These are phyloP conservation scores for Gastrophysa polygoni DNA, from an alignment of 2,888 invertebrate species.

Conservation along the genomic window DNA sequence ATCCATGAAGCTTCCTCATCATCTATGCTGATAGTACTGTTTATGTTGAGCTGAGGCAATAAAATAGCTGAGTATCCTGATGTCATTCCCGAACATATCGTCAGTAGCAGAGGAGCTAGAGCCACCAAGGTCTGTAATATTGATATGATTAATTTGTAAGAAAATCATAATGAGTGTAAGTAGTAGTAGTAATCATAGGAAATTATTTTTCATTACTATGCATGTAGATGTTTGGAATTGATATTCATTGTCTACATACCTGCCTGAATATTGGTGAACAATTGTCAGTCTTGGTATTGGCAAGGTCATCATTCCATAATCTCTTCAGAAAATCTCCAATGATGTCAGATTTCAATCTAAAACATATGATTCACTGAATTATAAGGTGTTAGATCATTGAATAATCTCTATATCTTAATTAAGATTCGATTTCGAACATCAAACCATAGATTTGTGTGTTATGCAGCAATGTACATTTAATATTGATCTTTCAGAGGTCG, in stretches of 20 bases:
- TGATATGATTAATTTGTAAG: background rate
- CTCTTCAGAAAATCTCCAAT: background rate
- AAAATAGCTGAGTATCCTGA: slow-evolving; percentile 70
- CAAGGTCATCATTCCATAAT: slow-evolving; percentile 5
- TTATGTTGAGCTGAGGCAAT: slow-evolving; percentile 64
- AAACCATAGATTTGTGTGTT: too few species aligned
- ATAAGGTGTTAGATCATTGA: too few species aligned
- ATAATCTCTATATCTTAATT: too few species aligned
- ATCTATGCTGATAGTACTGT: slow-evolving; percentile 59
- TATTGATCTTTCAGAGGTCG: too few species aligned
- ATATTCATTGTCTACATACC: slow-evolving; percentile 4
- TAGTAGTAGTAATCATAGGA: too few species aligned
- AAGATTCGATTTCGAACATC: too few species aligned
- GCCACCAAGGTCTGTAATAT: slow-evolving; percentile 63
- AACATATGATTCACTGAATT: too few species aligned
- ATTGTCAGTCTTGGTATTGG: background rate
- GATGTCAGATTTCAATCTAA: background rate
- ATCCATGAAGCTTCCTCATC: slow-evolving; percentile 66
- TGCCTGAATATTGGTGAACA: slow-evolving; percentile 8
- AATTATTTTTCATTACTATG: too few species aligned
- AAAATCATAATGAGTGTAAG: too few species aligned
- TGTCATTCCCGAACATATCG: slow-evolving; percentile 66
- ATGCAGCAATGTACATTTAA: too few species aligned
- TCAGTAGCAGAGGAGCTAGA: slow-evolving; percentile 63
- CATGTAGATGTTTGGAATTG: too few species aligned